Percentiles rank a stretch among this genome's conserved stretches.
Conservation (phyloP, 1,140 invertebrate species). For the Globodera ellingtonae region DNA sequence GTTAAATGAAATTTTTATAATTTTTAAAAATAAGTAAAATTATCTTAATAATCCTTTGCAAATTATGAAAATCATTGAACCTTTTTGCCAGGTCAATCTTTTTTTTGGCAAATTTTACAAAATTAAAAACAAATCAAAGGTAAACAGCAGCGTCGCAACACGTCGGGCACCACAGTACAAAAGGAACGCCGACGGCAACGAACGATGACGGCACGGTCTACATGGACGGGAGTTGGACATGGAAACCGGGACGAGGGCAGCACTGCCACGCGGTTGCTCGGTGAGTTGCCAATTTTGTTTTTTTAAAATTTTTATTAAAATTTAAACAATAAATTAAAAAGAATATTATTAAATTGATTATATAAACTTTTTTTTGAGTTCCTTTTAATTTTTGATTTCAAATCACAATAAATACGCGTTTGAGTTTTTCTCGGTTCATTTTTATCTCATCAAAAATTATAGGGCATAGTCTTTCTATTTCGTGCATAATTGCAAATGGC, state of each 20-base stretch:
- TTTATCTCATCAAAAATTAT: too few species aligned
- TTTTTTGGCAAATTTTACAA: not conserved
- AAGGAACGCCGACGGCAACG: too few species aligned
- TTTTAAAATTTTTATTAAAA: not conserved
- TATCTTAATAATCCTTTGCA: too few species aligned
- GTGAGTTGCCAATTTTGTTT: not conserved
- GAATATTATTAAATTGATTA: not conserved
- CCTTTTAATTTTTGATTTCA: too few species aligned
- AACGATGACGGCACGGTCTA: not conserved
- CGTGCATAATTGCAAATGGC: too few species aligned
- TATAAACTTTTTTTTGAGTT: not conserved
- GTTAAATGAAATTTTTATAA: too few species aligned
- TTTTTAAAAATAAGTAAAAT: too few species aligned
- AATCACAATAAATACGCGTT: too few species aligned
- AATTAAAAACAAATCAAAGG: not conserved
- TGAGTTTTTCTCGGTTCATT: too few species aligned
- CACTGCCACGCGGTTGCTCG: conserved; percentile 16
- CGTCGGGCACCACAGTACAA: not conserved
- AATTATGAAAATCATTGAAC: too few species aligned
- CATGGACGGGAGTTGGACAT: conserved; percentile 3
- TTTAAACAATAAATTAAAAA: not conserved
- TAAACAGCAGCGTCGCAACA: not conserved
- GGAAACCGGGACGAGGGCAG: conserved; percentile 8
- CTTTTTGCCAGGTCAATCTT: not conserved
- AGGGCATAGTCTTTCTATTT: too few species aligned